Conservation (phyloP, 2,113 vertebrate genomes). For the Xiphophorus hellerii region DNA sequence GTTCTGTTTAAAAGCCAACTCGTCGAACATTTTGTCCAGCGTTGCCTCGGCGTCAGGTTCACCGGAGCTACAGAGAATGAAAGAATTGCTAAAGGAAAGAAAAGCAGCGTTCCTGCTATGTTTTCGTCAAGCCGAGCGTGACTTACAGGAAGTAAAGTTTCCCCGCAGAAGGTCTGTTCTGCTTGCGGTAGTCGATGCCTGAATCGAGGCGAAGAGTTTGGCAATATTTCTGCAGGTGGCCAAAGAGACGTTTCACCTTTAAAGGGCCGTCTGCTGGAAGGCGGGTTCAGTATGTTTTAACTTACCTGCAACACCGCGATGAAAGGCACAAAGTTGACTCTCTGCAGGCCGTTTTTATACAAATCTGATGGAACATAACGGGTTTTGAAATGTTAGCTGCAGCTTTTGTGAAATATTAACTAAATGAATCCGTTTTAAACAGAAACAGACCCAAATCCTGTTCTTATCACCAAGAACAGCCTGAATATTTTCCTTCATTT, state of each 20-base stretch:
- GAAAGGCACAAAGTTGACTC: slow-evolving; percentile 97
- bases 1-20: slow-evolving; percentile 98
- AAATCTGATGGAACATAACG: slow-evolving; percentile 86
- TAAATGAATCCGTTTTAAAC: neutral
- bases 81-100: neutral
- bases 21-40: slow-evolving; percentile 97
- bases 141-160: slow-evolving; percentile 97
- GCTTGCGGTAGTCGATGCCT: slow-evolving; percentile 94
- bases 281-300: neutral
- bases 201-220: slow-evolving; percentile 90
- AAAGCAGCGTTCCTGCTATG: neutral
- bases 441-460: too few relatives aligned
- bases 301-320: slow-evolving; percentile 95
- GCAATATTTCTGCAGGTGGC: slow-evolving; percentile 85
- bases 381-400: neutral
- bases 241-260: neutral
- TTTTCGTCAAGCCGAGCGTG: neutral
- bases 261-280: accelerated
- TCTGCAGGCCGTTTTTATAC: slow-evolving; percentile 98
- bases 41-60: slow-evolving; percentile 90
- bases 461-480: too few relatives aligned
- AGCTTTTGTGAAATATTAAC: neutral
- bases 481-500: too few relatives aligned
- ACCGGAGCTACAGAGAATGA: slow-evolving; percentile 84
- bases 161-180: slow-evolving; percentile 86